Evolutionary conservation across 2,113 vertebrate species (phyloP).

Genomic region (Cephalopterus ornatus): DNA sequence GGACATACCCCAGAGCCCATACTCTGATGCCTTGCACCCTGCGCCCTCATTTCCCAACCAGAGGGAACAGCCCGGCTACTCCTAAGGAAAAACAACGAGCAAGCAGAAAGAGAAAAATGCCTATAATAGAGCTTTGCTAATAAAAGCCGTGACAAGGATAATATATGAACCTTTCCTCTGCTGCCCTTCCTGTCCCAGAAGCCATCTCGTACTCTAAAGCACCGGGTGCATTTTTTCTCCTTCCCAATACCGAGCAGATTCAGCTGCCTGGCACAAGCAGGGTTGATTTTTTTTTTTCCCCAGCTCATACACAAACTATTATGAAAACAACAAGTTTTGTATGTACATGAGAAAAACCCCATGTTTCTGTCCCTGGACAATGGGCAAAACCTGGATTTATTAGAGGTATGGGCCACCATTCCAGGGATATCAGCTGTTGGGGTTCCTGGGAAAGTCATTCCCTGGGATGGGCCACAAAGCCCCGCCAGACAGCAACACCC

Average conservation of each 20-base stretch:
- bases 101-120: not conserved
- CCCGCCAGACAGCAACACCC: not conserved
- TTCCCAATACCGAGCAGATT: not conserved
- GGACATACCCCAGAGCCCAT: not conserved
- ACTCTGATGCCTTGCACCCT: not conserved
- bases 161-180: not conserved
- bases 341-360: not conserved
- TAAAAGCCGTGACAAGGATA: not conserved
- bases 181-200: not conserved
- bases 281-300: not conserved
- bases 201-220: not conserved
- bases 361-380: fast-evolving
- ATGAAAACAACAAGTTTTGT: not conserved
- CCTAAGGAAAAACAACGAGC: not conserved
- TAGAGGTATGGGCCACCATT: not conserved
- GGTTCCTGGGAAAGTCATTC: too few species aligned
- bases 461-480: not conserved
- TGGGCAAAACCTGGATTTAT: not conserved
- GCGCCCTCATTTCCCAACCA: not conserved
- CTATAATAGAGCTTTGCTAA: not conserved
- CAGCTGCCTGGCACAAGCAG: not conserved
- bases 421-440: not conserved
- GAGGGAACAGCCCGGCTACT: not conserved
- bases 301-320: not conserved
- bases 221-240: not conserved